Base-by-base conservation (phyloP, 2,113 vertebrate genomes). In the Gorsachius goisagi region DNA sequence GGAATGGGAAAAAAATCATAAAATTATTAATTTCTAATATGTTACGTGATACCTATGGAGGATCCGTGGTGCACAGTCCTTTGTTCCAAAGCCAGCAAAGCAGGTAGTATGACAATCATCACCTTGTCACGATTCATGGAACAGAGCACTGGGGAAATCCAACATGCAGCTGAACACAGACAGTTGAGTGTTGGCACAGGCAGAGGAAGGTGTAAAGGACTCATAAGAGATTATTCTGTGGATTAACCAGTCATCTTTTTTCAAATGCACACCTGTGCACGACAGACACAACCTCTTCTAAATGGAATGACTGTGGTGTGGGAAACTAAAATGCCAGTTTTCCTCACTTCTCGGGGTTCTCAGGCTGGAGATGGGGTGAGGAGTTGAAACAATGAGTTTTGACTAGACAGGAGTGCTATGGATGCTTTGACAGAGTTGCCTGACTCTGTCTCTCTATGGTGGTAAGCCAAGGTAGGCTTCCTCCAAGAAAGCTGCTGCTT, bases 1-100 rank as follows among this genome's bases (percentile, higher is more conserved):
- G 8, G 30, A 92, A 81, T 33, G 20, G 24, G 10, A 26, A 35
- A 58, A 95, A 74, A 76, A 23, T 8, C 33, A 77, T 63, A 37
- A 89, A 73, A 68, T 45, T 62, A 47, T 33, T 94, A 59, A 9
- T 63, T 86, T 83, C 45, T 84, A 63, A 28, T 50, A 12, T 17
- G 26, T 47, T 84, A 41, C 2, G 2, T 47, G 68, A 39, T 80
- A 35, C 1, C 0, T 59, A 26, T 47, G 64, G 26, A 81, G 9
- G 52, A 35, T 86, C 74, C 50, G 39, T 83, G n/a, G 19, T 74
- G 30, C 33, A 60, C 27, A 55, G 33, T 63, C 49, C 27, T 90
- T 90, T 81, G 27, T 83, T 85, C 56, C 56, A 85, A 91, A 96
- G 79, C 75, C 75, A 84, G n/a, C n/a, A 88, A 74, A 58, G 33